phyloP scores from a whole-genome alignment of 2,888 invertebrate genomes.

The Oscheius sp. region DNA sequence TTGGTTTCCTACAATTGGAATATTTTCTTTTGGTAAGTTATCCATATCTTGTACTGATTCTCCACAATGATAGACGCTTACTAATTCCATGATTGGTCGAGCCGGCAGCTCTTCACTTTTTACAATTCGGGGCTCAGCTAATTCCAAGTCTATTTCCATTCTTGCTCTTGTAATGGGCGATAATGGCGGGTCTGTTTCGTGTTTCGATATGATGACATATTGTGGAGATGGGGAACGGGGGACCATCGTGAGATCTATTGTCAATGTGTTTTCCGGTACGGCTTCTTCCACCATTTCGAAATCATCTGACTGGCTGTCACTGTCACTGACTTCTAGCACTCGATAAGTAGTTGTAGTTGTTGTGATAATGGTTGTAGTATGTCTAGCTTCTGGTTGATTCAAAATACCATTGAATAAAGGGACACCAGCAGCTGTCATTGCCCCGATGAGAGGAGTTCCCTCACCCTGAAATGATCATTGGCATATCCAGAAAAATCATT shows the following conservation, averaged over 20 bases:
- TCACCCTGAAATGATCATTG: conserved; percentile 58
- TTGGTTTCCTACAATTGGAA: conserved; percentile 33
- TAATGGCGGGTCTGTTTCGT: conserved; percentile 43
- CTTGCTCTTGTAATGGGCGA: conserved; percentile 46
- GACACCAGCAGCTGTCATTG: conserved; percentile 59
- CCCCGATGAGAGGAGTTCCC: conserved; percentile 57
- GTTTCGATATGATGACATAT: conserved; percentile 53
- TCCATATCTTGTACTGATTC: conserved; percentile 26
- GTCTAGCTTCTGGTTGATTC: conserved; percentile 54
- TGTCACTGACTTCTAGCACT: conserved; percentile 53
- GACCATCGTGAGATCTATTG: conserved; percentile 55
- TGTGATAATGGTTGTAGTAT: conserved; percentile 69
- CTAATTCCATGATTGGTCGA: conserved; percentile 31
- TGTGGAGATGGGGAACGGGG: conserved; percentile 44
- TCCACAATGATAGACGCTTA: conserved; percentile 39
- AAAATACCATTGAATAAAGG: conserved; percentile 62
- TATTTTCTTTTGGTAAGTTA: conserved; percentile 26
- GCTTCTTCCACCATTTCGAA: conserved; percentile 46
- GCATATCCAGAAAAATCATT: too few species aligned
- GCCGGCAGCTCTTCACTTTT: conserved; percentile 22
- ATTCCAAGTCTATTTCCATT: conserved; percentile 39
- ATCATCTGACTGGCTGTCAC: conserved; percentile 46
- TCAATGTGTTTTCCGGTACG: conserved; percentile 32
- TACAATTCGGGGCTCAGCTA: conserved; percentile 27
- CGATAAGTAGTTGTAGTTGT: conserved; percentile 68